Evolutionary conservation across 2,888 invertebrate species (phyloP), one percentile per base, ranked within the genome.

Genomic region (Rhamphomyia laevipes): DNA sequence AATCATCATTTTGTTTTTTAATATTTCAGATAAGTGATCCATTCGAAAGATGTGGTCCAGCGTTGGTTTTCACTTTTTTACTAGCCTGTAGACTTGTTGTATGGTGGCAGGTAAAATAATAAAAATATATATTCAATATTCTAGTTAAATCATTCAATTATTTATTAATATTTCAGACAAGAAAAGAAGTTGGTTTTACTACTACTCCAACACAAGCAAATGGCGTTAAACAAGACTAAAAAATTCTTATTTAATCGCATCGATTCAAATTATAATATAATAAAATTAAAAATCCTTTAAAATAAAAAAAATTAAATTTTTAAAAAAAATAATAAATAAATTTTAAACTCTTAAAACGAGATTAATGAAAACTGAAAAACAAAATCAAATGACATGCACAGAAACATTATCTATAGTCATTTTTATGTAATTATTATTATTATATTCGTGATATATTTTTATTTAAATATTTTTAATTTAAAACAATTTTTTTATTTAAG

Each of bases 11-110:
- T 4, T 21, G 5, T 21, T 21, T 21, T 27, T 27, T 27, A 5
- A 27, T 9, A 27, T 27, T 27, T 27, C 9, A 27, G 23, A 27
- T 27, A 31, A 88, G 88, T 47, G 92, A 93, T 68, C 90, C 90
- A 57, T 85, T 93, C 68, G 92, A 93, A 68, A 78, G 92, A 58
- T 87, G 86, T 47, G 92, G 91, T 13, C 91, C 91, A 1, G 86
- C 91, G 49, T 71, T 92, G 64, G 91, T 91, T 56, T 93, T 93
- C 72, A 86, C 91, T 67, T 91, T 92, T 67, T 91, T 93, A 90
- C 74, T 93, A 43, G 83, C 83, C 56, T 92, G 92, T 53, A 78
- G 93, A 57, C 74, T 93, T 54, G 90, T 92, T 18, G 91, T 93
- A 53, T 92, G 78, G 79, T 80, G 73, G 58, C 71, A 66, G 62